Evolutionary conservation across 37 sponge, comb jelly and placozoan genomes (phyloP), one percentile per base, ranked within the genome.

Genomic region (Crambe crambe): DNA sequence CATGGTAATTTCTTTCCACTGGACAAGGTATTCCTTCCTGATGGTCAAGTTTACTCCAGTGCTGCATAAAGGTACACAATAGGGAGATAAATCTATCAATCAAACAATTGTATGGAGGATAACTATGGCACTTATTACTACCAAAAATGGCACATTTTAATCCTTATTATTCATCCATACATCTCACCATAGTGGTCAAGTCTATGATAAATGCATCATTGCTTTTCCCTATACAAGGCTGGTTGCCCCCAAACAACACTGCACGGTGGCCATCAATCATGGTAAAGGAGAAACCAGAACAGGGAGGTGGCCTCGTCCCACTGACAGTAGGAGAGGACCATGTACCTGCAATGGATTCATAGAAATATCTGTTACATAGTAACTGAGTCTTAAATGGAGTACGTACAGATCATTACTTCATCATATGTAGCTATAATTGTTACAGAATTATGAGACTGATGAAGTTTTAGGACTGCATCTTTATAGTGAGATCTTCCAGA

Each of bases 241-340:
- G 86, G 0, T 69, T 15, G 2, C 91, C 91, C 43, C 86, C 91
- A 81, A 90, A 90, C 60, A 85, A 40, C 23, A 85, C 68, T 34
- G 75, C 82, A 4, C 70, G 42, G 63, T 76, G 66, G 8, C 20
- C 8, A 61, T 77, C 78, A 1, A 90, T 56, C 57, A 32, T 62
- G 26, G 86, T 90, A 64, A 90, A 65, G 18, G 86, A 68, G 67
- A 85, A 81, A 27, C 39, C 21, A 10, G 27, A 1, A 75, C 83
- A 56, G 40, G 68, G 68, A 83, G 76, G 67, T 29, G 83, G 80
- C 29, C 69, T 74, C 38, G 67, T 22, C 18, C 83, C 83, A 58
- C 40, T 80, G 40, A 70, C 23, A 27, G 17, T 21, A 71, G 80
- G 76, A 39, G 63, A 60, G 39, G 63, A 61, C 76, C 61, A 76